These are phyloP conservation scores for Drosophila teissieri DNA, from an alignment of 1,140 invertebrate species.

Conservation along the genomic window DNA sequence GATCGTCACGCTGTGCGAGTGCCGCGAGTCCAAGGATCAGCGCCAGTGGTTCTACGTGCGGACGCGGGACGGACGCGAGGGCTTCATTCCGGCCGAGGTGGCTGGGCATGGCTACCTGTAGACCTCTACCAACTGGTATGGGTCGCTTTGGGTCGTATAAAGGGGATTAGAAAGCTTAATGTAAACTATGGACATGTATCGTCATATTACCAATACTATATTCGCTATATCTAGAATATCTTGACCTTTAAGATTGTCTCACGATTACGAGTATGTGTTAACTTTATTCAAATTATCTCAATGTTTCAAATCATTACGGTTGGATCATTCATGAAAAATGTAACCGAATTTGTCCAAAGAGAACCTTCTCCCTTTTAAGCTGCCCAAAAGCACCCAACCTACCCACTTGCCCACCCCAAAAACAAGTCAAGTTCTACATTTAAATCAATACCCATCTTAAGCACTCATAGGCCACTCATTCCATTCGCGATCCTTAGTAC, in stretches of 20 bases:
- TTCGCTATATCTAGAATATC: too few relatives aligned
- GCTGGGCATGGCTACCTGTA: constrained; percentile 90
- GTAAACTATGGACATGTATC: background rate
- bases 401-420: background rate
- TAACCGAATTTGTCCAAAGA: background rate
- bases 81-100: constrained; percentile 91
- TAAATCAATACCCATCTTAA: constrained; percentile 37
- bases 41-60: constrained; percentile 90
- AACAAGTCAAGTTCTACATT: constrained; percentile 46
- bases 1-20: constrained; percentile 89
- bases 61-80: constrained; percentile 88
- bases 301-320: background rate
- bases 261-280: too few relatives aligned
- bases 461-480: constrained; percentile 13
- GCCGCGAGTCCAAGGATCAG: constrained; percentile 85
- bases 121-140: constrained; percentile 31
- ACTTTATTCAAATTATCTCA: background rate
- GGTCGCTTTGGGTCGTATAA: background rate
- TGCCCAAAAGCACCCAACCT: constrained; percentile 1
- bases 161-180: background rate
- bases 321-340: background rate
- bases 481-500: constrained; percentile 56
- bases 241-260: too few relatives aligned
- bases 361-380: background rate
- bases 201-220: background rate